Percentiles rank a stretch among this genome's conserved stretches.
phyloP scores from a whole-genome alignment of 53 echinoderm and acorn worm species.

The Echinometra lucunter region DNA sequence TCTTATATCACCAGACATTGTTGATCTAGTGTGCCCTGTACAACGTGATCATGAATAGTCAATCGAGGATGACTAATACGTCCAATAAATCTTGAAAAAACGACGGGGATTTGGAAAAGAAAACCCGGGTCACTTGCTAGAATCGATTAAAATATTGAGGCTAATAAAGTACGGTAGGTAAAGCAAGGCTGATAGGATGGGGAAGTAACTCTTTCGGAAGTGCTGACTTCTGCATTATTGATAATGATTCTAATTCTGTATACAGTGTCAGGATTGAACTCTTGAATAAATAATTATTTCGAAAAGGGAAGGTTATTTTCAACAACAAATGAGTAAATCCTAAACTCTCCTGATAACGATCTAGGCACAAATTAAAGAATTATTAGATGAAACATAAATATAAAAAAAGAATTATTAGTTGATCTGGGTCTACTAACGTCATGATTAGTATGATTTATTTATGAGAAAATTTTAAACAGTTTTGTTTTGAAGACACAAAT shows the following conservation, averaged over 20 bases:
- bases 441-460: too few relatives aligned
- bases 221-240: neutral
- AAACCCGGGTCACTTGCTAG: neutral
- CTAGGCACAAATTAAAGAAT: neutral
- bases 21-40: neutral
- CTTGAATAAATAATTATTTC: neutral
- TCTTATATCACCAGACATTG: constrained; percentile 6
- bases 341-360: neutral
- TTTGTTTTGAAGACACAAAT: too few relatives aligned
- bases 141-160: neutral
- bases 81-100: constrained; percentile 19
- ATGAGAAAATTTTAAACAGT: too few relatives aligned
- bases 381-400: neutral
- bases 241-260: neutral
- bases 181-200: neutral
- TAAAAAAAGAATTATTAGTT: too few relatives aligned
- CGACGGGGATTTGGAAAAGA: neutral
- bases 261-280: neutral
- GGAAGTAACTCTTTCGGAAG: neutral
- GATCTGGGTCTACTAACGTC: too few relatives aligned
- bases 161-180: neutral
- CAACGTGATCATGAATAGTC: constrained; percentile 26
- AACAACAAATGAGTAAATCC: neutral
- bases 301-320: neutral
- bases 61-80: constrained; percentile 9